A percentile compares a stretch with the other conserved stretches of the same genome.
These are phyloP conservation scores for Antedon mediterranea DNA, from an alignment of 53 echinoderm and acorn worm genomes.

Conservation along the genomic window DNA sequence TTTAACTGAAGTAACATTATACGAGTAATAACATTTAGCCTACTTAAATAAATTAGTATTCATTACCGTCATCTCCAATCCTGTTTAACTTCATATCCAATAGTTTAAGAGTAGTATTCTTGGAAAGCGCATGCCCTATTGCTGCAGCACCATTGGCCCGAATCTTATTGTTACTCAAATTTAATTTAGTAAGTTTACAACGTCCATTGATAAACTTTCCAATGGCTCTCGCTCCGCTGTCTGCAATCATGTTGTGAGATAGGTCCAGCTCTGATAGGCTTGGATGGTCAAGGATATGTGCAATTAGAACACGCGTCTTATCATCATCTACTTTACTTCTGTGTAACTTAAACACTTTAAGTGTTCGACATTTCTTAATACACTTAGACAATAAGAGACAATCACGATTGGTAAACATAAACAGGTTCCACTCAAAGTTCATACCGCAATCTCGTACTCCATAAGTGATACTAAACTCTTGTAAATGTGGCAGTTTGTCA, in stretches of 20 bases:
- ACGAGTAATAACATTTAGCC: too few species aligned
- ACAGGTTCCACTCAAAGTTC: constrained; percentile 99
- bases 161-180: constrained; percentile 80
- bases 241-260: constrained; percentile 82
- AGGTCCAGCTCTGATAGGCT: constrained; percentile 66
- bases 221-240: constrained; percentile 81
- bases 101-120: constrained; percentile 70
- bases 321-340: constrained; percentile 92
- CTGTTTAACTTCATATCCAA: constrained; percentile 87
- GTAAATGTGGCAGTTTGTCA: constrained; percentile 63
- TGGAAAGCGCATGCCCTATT: constrained; percentile 79
- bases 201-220: constrained; percentile 90
- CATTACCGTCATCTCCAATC: constrained; percentile 90
- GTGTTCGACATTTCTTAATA: constrained; percentile 53
- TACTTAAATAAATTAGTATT: background rate
- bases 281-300: constrained; percentile 85
- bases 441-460: constrained; percentile 94
- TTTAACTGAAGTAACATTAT: too few species aligned
- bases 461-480: constrained; percentile 80
- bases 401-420: constrained; percentile 86
- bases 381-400: constrained; percentile 86
- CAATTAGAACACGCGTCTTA: constrained; percentile 77
- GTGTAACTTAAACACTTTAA: constrained; percentile 82
- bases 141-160: constrained; percentile 74
- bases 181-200: constrained; percentile 54